Evolutionary conservation across 2,113 vertebrate species (phyloP), one percentile per base, ranked within the genome.

Genomic region (Protobothrops mucrosquamatus): DNA sequence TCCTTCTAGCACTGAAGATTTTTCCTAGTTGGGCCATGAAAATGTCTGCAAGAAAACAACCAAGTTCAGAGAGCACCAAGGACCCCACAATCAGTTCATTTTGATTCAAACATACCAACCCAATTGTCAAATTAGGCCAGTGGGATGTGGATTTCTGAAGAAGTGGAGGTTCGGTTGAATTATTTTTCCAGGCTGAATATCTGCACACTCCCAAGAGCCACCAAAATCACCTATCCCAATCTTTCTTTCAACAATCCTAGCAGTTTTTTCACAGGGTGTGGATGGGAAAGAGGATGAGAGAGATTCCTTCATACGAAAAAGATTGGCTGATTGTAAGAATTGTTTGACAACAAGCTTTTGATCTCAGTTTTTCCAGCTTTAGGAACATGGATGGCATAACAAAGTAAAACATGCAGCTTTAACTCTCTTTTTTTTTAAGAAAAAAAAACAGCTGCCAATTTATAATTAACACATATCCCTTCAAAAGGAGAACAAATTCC

Each of bases 381-480:
- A 89, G 92, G 88, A 87, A 89, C 46, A 24, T 22, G 89, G 43
- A 90, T 85, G 54, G 69, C 29, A 48, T 57, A 89, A 89, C 26
- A 52, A 52, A 90, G 88, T 85, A 43, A 39, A 23, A 87, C 14
- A 46, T 18, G 23, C 22, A 89, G 69, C 22, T 93, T 86, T 93
- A 93, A 87, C 48, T 51, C 48, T 51, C 39, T 48, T 48, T 48
- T 48, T 90, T 93, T 86, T 81, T 93, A 64, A 5, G 10, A 2
- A n/a, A 64, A 61, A 64, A 64, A 93, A 51, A 48, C 34, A 89
- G 89, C 88, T 90, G 88, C 88, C 88, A 86, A 93, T 90, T 86
- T 64, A 93, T 93, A 93, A 93, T 93, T 93, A 93, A 93, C 92
- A 90, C 88, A 86, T 93, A 93, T 90, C 86, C 88, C 88, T 86